A percentile compares a stretch with the other conserved stretches of the same genome.
These are phyloP conservation scores for Nesidiocoris tenuis DNA, from an alignment of 2,888 invertebrate genomes.

Conservation along the genomic window DNA sequence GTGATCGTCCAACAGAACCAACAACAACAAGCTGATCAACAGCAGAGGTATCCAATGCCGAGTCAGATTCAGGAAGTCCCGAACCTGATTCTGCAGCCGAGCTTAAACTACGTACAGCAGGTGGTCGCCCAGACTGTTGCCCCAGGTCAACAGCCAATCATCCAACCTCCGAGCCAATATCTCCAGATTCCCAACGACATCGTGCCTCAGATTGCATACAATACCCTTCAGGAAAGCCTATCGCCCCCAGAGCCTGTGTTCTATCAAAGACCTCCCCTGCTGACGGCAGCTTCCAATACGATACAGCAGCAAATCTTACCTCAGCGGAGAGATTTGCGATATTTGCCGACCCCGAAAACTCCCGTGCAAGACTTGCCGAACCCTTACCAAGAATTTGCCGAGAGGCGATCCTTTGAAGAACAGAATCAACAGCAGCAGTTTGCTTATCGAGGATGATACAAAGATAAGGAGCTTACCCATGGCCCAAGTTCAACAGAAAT, in stretches of 20 bases:
- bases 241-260: slow-evolving; percentile 29
- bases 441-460: no score
- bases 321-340: slow-evolving; percentile 1
- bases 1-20: slow-evolving; percentile 9
- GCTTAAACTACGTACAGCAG: slow-evolving; percentile 14
- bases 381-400: slow-evolving; percentile 29
- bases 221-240: slow-evolving; percentile 19
- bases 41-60: not conserved
- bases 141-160: not conserved
- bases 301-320: slow-evolving; percentile 1
- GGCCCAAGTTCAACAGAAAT: no score
- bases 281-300: not conserved
- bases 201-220: slow-evolving; percentile 22
- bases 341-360: slow-evolving; percentile 10
- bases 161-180: slow-evolving; percentile 30
- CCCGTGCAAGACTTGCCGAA: slow-evolving; percentile 28
- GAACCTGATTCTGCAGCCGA: slow-evolving; percentile 24
- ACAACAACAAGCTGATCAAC: slow-evolving; percentile 1
- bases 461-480: no score
- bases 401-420: slow-evolving; percentile 12
- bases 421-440: slow-evolving; percentile 6
- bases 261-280: slow-evolving; percentile 29
- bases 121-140: not conserved
- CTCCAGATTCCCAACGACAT: slow-evolving; percentile 25
- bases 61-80: slow-evolving; percentile 20